A percentile compares a stretch with the other conserved stretches of the same genome.
Evolutionary conservation across 2,888 invertebrate species (phyloP).

Genomic region (Drosophila emarginata): DNA sequence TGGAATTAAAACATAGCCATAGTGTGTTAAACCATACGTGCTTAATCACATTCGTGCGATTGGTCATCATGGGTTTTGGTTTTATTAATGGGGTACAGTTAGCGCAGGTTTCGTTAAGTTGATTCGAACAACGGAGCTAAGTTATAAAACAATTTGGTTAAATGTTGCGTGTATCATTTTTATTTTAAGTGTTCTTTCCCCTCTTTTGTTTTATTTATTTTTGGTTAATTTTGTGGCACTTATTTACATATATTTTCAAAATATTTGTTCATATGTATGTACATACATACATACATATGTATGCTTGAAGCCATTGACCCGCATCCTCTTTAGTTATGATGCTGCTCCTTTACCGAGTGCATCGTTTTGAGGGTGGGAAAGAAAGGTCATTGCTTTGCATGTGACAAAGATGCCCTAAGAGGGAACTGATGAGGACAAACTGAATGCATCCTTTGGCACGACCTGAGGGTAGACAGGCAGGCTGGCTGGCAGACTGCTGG

Average conservation of each 20-base stretch:
- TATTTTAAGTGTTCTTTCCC: neutral
- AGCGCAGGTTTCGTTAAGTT: neutral
- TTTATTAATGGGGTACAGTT: neutral
- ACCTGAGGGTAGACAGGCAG: slow-evolving; percentile 12
- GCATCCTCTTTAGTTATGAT: slow-evolving; percentile 1
- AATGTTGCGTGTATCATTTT: neutral
- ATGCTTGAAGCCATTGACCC: slow-evolving; percentile 2
- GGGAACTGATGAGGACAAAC: slow-evolving; percentile 32
- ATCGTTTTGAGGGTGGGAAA: neutral
- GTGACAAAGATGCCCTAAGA: slow-evolving; percentile 46
- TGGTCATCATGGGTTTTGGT: neutral
- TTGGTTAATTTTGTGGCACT: neutral
- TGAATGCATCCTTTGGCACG: slow-evolving; percentile 57
- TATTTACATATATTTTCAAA: neutral
- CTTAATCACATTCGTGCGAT: neutral
- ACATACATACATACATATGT: no score
- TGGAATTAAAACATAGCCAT: no score
- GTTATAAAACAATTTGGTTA: neutral
- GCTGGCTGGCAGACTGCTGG: neutral
- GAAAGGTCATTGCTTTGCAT: slow-evolving; percentile 9
- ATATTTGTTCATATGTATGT: slow-evolving; percentile 1
- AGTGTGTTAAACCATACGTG: neutral
- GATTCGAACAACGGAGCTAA: neutral
- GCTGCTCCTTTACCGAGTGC: neutral
- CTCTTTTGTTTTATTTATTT: neutral